A percentile compares a stretch with the other conserved stretches of the same genome.
These are phyloP conservation scores for Achatina immaculata DNA, from an alignment of 1,140 invertebrate species.

Conservation along the genomic window DNA sequence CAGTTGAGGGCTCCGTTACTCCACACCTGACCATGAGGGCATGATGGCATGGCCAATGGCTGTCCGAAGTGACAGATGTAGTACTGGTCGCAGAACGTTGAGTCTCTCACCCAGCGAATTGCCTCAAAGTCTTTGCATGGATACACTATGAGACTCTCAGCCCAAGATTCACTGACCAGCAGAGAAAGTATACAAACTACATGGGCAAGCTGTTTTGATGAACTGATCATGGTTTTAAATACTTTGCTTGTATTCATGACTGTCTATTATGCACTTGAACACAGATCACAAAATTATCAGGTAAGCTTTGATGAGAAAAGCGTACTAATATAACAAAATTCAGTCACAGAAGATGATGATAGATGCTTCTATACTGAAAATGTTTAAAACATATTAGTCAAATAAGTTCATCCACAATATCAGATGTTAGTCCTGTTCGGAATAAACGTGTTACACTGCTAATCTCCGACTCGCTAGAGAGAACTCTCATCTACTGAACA, in stretches of 20 bases:
- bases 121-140: conserved; percentile 42
- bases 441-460: background rate
- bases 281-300: background rate
- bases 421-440: background rate
- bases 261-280: background rate
- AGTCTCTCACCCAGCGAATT: conserved; percentile 47
- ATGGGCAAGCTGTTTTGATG: background rate
- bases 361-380: too few relatives aligned
- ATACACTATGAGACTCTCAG: conserved; percentile 21
- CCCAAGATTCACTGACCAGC: background rate
- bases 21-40: conserved; percentile 49
- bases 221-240: too few relatives aligned
- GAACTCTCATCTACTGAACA: too few relatives aligned
- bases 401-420: background rate
- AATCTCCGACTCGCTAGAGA: background rate
- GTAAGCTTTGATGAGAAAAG: background rate
- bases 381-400: too few relatives aligned
- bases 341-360: too few relatives aligned
- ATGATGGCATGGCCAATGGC: conserved; percentile 47
- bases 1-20: conserved; percentile 47
- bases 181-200: background rate
- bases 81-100: conserved; percentile 43
- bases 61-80: conserved; percentile 52
- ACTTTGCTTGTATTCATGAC: background rate
- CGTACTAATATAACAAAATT: too few relatives aligned